Conservation (phyloP, 2,113 vertebrate genomes). For the Lichenostomus cassidix region DNA sequence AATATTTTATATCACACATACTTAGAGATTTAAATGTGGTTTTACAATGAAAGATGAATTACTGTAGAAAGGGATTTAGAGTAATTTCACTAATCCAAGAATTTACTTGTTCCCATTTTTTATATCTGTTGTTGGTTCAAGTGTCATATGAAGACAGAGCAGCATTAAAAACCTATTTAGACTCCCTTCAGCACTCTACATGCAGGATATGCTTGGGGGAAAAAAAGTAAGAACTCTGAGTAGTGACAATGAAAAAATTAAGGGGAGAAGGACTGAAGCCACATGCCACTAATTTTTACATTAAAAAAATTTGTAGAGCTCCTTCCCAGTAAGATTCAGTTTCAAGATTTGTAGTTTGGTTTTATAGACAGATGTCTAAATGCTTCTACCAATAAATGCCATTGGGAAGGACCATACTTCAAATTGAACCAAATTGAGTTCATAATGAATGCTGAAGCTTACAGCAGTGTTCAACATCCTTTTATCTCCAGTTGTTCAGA, state of each 20-base stretch:
- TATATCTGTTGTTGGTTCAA: neutral
- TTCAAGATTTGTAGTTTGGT: neutral
- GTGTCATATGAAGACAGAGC: neutral
- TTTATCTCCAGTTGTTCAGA: neutral
- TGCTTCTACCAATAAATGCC: neutral
- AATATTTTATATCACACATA: neutral
- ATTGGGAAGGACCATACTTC: neutral
- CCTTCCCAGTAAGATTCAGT: neutral
- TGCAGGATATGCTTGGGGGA: neutral
- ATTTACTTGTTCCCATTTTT: neutral
- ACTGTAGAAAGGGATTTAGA: neutral
- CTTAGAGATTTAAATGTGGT: neutral
- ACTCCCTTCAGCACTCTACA: neutral
- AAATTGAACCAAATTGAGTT: neutral
- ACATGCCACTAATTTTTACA: neutral
- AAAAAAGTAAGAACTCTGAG: neutral
- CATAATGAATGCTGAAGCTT: neutral
- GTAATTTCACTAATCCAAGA: constrained; percentile 14
- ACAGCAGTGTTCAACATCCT: neutral
- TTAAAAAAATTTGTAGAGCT: neutral
- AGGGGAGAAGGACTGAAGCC: neutral
- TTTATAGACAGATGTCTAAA: neutral
- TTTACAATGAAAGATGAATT: constrained; percentile 16
- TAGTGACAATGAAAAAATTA: neutral
- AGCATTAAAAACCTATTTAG: neutral